Evolutionary conservation across 2,888 invertebrate species (phyloP).

Genomic region (Plusia festucae): DNA sequence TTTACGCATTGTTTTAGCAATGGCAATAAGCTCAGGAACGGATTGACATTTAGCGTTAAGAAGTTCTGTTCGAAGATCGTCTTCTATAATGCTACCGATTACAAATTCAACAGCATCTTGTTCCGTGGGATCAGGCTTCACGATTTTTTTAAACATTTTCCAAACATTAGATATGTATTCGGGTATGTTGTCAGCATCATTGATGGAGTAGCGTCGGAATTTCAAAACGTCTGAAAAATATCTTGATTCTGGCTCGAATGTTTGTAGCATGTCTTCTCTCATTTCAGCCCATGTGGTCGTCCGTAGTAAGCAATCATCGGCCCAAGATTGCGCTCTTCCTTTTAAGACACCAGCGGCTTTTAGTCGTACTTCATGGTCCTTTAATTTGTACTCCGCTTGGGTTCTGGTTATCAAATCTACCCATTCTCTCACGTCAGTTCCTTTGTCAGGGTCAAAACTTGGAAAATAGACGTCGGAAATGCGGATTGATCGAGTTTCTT

Average conservation of each 20-base stretch:
- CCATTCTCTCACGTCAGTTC: slow-evolving; percentile 12
- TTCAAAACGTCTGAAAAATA: slow-evolving; percentile 23
- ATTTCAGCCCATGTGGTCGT: slow-evolving; percentile 30
- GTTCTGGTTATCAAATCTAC: slow-evolving; percentile 11
- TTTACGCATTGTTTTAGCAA: slow-evolving; percentile 14
- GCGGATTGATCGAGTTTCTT: slow-evolving; percentile 6
- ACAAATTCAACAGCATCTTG: slow-evolving; percentile 25
- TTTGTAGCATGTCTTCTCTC: slow-evolving; percentile 26
- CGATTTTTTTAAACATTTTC: slow-evolving; percentile 15
- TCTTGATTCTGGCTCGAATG: slow-evolving; percentile 36
- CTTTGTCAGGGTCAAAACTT: slow-evolving; percentile 25
- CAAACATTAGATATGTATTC: slow-evolving; percentile 16
- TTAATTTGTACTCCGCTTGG: slow-evolving; percentile 8
- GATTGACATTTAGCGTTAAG: slow-evolving; percentile 9
- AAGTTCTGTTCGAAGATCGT: slow-evolving; percentile 13
- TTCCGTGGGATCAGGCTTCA: slow-evolving; percentile 24
- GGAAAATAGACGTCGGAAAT: slow-evolving; percentile 16
- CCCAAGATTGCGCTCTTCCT: slow-evolving; percentile 30
- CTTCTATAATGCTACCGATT: slow-evolving; percentile 15
- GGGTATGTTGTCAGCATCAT: slow-evolving; percentile 9
- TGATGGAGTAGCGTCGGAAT: background rate
- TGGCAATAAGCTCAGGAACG: slow-evolving; percentile 13
- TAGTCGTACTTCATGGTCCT: slow-evolving; percentile 14
- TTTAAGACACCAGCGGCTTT: slow-evolving; percentile 30
- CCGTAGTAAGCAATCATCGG: slow-evolving; percentile 21